Evolutionary conservation across 2,888 invertebrate genomes (phyloP), one percentile per base, ranked within the genome.

Genomic region (Drosophila helvetica): DNA sequence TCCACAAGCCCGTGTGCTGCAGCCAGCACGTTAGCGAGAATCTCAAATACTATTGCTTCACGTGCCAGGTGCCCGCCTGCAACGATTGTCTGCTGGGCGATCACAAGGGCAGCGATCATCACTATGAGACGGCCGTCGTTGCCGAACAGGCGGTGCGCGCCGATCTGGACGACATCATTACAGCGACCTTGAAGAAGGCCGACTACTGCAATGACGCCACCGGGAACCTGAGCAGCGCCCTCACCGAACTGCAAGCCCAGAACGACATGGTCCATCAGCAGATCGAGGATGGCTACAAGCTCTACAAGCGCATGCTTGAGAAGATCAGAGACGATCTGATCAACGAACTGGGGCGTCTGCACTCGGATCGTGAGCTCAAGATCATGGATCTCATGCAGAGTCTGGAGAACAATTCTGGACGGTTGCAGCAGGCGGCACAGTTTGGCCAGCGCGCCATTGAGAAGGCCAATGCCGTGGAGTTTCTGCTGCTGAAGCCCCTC

Each of bases 1-100:
- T 98, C 78, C 98, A 98, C 90, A 97, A 97, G 92, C 97, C 98
- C 45, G 94, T 98, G 68, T 96, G 96, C 90, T 98, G 98, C 91
- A 94, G 94, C 61, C 93, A 94, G 77, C 98, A 98, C 92, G 93
- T 95, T 45, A 94, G 95, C 65, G 98, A 98, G 92, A 95, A 95
- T 90, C 93, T 98, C 82, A 96, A 97, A 90, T 97, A 95, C 92
- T 98, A 96, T 92, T 98, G 98, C 91, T 95, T 95, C 82, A 95
- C 96, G 78, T 98, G 98, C 91, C 94, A 97, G 86, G 95, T 95
- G 74, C 96, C 96, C 27, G 96, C 96, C 73, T 98, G 98, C 92
- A 95, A 95, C 84, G 97, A 98, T 92, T 98, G 98, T 92, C 93
- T 96, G 75, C 94, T 96, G 74, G 93, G 94, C 43, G 96, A 96